Conservation (phyloP, 2,113 vertebrate genomes). For the Micronycteris hirsuta region DNA sequence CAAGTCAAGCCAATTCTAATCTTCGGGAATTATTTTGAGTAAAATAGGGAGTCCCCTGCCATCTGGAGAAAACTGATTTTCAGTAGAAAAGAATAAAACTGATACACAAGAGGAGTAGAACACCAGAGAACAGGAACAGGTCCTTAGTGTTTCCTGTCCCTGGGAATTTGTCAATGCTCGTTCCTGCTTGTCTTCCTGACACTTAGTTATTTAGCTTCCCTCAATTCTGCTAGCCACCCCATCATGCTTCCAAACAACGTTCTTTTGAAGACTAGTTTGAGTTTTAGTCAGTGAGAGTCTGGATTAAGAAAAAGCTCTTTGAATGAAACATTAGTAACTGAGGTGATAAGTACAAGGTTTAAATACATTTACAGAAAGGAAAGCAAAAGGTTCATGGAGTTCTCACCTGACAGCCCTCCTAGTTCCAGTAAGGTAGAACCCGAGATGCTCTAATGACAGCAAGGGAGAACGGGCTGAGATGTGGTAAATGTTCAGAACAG, state of each 20-base stretch:
- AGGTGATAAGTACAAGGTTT: background rate
- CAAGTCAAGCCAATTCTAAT: background rate
- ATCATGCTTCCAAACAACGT: background rate
- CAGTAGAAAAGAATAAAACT: background rate
- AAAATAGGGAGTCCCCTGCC: background rate
- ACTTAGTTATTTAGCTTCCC: background rate
- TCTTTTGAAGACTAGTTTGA: background rate
- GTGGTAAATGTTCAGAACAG: background rate
- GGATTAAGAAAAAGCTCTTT: background rate
- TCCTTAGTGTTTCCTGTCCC: background rate
- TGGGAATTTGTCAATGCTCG: background rate
- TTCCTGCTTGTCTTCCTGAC: background rate
- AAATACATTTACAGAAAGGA: conserved; percentile 13
- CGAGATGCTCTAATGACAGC: background rate
- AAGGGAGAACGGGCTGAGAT: background rate
- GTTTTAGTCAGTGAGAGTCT: background rate
- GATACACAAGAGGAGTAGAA: background rate
- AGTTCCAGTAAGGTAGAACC: background rate
- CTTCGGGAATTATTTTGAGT: background rate
- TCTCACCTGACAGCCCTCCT: background rate
- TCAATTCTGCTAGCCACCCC: background rate
- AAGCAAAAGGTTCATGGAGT: background rate
- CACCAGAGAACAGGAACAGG: background rate
- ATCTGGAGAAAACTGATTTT: background rate
- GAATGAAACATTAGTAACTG: background rate